These are phyloP conservation scores for Hyposmocoma kahamanoa DNA, from an alignment of 1,140 invertebrate species.

Conservation along the genomic window DNA sequence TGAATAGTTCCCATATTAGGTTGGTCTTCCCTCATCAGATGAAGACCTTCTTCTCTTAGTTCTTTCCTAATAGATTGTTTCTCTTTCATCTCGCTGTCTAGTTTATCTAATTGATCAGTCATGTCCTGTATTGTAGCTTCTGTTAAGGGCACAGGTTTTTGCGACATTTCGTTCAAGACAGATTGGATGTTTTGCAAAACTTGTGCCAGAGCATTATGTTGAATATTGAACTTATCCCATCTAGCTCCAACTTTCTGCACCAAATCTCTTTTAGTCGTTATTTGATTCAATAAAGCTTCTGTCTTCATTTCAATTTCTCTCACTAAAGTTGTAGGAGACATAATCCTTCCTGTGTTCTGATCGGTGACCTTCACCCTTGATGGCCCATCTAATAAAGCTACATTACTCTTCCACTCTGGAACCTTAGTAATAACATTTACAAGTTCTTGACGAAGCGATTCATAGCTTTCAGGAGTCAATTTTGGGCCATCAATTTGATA, in stretches of 20 bases:
- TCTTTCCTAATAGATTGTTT: conserved; percentile 66
- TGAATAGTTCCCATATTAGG: conserved; percentile 85
- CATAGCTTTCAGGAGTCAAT: conserved; percentile 78
- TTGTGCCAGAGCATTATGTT: conserved; percentile 78
- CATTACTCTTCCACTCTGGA: conserved; percentile 80
- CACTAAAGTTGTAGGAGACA: conserved; percentile 80
- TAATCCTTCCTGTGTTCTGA: conserved; percentile 78
- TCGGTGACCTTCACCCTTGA: conserved; percentile 80
- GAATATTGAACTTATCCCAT: conserved; percentile 80
- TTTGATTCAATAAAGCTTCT: conserved; percentile 77
- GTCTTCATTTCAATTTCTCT: conserved; percentile 82
- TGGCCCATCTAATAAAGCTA: conserved; percentile 79
- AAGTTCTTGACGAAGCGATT: conserved; percentile 80
- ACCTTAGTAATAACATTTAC: conserved; percentile 79
- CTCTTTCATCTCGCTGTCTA: conserved; percentile 62
- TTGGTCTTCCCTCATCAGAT: conserved; percentile 87
- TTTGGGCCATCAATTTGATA: conserved; percentile 85
- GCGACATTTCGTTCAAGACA: conserved; percentile 71
- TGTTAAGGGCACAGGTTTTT: conserved; percentile 75
- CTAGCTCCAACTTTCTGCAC: conserved; percentile 80
- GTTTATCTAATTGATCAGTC: conserved; percentile 67
- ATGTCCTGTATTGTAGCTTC: conserved; percentile 76
- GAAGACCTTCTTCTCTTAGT: conserved; percentile 79
- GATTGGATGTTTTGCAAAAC: conserved; percentile 77
- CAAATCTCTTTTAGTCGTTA: conserved; percentile 78